Evolutionary conservation across 2,797 vertebrate species (phyloP).

Genomic region (Tolypeutes matacus): DNA sequence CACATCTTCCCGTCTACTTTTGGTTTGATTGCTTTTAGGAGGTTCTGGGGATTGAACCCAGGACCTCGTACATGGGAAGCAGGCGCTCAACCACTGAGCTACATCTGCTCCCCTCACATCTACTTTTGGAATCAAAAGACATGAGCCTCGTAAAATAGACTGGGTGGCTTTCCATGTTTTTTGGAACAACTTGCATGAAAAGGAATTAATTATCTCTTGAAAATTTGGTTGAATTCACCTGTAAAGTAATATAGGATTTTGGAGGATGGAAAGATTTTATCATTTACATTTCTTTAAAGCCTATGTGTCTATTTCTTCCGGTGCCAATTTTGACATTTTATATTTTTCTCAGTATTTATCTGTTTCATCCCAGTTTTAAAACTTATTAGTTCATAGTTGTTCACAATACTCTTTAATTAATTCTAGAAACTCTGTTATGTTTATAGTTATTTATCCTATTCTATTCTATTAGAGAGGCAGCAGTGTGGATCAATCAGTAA

Average conservation of each 20-base stretch:
- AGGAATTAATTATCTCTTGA: slow-evolving; percentile 1
- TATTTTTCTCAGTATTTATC: slow-evolving; percentile 24
- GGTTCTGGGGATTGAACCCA: no score
- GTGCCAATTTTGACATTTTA: slow-evolving; percentile 34
- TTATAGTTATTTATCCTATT: neutral
- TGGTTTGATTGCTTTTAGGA: no score
- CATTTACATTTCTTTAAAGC: slow-evolving; percentile 34
- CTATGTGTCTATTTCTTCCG: neutral
- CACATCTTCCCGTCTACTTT: no score
- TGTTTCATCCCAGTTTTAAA: slow-evolving; percentile 41
- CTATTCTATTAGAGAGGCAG: neutral
- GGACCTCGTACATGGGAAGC: no score
- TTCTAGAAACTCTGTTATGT: neutral
- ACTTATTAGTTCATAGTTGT: neutral
- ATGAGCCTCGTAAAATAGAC: neutral
- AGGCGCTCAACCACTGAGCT: no score
- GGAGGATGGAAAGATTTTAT: neutral
- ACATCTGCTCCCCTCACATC: neutral
- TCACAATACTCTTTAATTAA: slow-evolving; percentile 11
- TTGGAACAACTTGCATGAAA: neutral
- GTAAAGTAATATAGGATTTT: slow-evolving; percentile 6
- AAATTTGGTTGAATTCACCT: slow-evolving; percentile 41
- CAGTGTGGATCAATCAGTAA: neutral
- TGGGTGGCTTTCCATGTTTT: neutral
- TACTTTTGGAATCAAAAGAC: neutral